A percentile compares a stretch with the other conserved stretches of the same genome.
Conservation (phyloP, 1,140 invertebrate species). For the Eueides isabella region DNA sequence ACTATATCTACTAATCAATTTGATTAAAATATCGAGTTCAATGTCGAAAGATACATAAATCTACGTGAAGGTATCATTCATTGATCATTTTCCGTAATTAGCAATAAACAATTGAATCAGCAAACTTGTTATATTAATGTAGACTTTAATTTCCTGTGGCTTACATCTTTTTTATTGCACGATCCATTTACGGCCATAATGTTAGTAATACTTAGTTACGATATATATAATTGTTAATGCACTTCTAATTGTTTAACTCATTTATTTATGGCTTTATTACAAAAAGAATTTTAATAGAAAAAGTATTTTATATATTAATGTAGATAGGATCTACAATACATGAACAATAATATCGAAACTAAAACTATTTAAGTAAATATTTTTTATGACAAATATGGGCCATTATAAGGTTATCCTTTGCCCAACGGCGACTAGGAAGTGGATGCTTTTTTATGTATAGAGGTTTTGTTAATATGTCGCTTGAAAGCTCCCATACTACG, state of each 20-base stretch:
- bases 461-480: too few species aligned
- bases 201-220: background rate
- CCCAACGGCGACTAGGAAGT: too few species aligned
- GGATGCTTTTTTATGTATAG: too few species aligned
- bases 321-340: too few species aligned
- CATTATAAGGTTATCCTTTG: too few species aligned
- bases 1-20: background rate
- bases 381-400: too few species aligned
- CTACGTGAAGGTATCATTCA: background rate
- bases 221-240: background rate
- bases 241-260: background rate
- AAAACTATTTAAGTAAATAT: too few species aligned
- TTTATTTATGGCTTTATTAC: background rate
- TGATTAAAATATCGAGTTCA: background rate
- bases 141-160: conserved; percentile 17
- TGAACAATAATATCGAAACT: too few species aligned
- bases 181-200: conserved; percentile 1
- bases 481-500: too few species aligned
- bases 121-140: conserved; percentile 19
- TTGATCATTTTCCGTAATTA: conserved; percentile 2
- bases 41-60: conserved; percentile 12
- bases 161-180: conserved; percentile 19
- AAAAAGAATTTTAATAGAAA: background rate
- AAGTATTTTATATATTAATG: background rate
- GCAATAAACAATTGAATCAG: conserved; percentile 14